Evolutionary conservation across 2,113 vertebrate species (phyloP).

Genomic region (Zosterops japonicus): DNA sequence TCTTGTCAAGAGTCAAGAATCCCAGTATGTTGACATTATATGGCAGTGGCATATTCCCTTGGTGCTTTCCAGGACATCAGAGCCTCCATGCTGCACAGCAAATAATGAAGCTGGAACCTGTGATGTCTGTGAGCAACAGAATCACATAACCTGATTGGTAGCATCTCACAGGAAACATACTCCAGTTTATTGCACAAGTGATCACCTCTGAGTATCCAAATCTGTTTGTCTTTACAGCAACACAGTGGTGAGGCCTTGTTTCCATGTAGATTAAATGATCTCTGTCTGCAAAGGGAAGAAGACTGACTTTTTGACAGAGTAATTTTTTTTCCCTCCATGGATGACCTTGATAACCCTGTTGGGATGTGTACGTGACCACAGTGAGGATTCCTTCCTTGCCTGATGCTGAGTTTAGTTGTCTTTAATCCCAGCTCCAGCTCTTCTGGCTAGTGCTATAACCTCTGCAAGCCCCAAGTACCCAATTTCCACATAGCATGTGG

Average conservation of each 20-base stretch:
- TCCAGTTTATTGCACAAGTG: background rate
- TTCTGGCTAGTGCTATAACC: background rate
- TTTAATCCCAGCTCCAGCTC: background rate
- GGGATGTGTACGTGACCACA: background rate
- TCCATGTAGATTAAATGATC: background rate
- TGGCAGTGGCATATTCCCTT: background rate
- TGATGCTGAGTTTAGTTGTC: background rate
- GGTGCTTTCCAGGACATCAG: rapidly evolving
- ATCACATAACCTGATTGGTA: background rate
- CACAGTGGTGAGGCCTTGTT: background rate
- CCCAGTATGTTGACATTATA: background rate
- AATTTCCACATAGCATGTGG: background rate
- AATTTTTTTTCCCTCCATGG: rapidly evolving
- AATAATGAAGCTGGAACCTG: background rate
- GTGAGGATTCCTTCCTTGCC: background rate
- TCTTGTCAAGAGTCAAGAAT: background rate
- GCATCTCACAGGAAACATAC: background rate
- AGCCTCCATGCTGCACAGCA: background rate
- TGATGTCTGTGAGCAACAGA: background rate
- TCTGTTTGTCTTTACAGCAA: background rate
- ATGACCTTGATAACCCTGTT: background rate
- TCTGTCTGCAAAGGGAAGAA: background rate
- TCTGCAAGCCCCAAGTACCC: background rate
- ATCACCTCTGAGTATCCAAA: background rate
- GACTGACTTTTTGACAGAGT: background rate